Evolutionary conservation across 2,797 vertebrate species (phyloP), one percentile per base, ranked within the genome.

Genomic region (Numenius phaeopus): DNA sequence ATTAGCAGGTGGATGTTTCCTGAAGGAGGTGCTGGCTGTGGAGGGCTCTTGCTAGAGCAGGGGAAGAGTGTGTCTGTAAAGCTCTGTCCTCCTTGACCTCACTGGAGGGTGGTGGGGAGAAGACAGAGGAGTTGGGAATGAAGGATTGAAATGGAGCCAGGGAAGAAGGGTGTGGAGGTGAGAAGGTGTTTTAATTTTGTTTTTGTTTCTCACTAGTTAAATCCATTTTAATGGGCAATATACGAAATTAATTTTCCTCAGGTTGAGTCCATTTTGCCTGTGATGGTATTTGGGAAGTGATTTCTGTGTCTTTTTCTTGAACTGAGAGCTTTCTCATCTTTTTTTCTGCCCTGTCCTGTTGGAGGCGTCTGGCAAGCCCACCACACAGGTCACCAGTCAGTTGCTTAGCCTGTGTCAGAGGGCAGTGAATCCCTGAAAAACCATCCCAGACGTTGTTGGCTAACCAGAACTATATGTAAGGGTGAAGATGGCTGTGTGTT

Each of bases 381-480:
- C 19, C 9, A 22, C 2, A 2, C 40, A 30, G 20, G 21, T 75
- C 20, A 32, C 18, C 2, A 5, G 13, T 55, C 24, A 37, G 46
- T 66, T 44, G 7, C 52, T 66, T 57, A 46, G 11, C 49, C 37
- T 62, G 5, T 32, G 34, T 42, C 52, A 58, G 40, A 66, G 14
- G 23, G 20, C 34, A 49, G 15, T 11, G 17, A n/a, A 24, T 62
- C 30, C 72, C 47, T 64, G 34, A 57, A 29, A 89, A 40, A n/a
- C 0, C 0, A 37, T 14, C 10, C 47, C 47, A 49, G 26, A 26
- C 9, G 3, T 37, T 32, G 17, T 8, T 84, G 39, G 9, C 32
- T 72, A 26, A 58, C 27, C 13, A 34, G 52, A 72, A 32, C 0
- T 3, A 8, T 47, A 15, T 0, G 0, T 40, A 26, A 21, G 9